Evolutionary conservation across 30 jellyfish, hydroid and myxozoan species (phyloP).

Genomic region (Turritopsis rubra): DNA sequence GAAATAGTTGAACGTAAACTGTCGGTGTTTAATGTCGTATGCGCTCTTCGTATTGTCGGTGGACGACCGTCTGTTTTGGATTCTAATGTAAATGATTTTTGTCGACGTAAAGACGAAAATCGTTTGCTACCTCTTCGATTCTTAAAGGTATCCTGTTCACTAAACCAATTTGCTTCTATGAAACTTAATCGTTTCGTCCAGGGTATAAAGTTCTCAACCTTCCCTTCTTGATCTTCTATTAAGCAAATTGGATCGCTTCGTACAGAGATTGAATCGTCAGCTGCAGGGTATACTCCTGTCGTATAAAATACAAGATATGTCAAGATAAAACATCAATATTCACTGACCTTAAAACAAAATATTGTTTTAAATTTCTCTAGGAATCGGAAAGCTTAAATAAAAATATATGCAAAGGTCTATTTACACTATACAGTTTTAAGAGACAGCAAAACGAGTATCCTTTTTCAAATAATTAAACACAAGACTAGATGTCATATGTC

Average conservation of each 20-base stretch:
- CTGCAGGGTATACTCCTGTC: conserved; percentile 28
- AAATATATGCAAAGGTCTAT: not conserved
- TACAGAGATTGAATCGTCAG: not conserved
- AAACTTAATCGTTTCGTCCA: conserved; percentile 31
- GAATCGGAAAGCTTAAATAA: not conserved
- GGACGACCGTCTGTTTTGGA: not conserved
- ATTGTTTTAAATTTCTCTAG: not conserved
- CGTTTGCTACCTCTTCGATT: conserved; percentile 6
- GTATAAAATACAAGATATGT: no score
- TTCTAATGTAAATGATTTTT: not conserved
- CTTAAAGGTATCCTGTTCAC: conserved; percentile 12
- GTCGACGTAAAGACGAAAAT: conserved; percentile 17
- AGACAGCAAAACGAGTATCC: not conserved
- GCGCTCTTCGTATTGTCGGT: conserved; percentile 20
- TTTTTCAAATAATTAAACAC: no score
- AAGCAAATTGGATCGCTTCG: conserved; percentile 6
- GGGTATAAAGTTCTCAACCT: conserved; percentile 4
- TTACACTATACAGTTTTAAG: not conserved
- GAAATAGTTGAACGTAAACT: not conserved
- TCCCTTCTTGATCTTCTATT: not conserved
- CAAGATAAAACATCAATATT: not conserved
- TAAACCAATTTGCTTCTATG: conserved; percentile 1
- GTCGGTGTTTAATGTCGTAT: not conserved
- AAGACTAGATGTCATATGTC: not conserved
- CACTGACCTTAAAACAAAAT: not conserved